Evolutionary conservation across 2,797 vertebrate species (phyloP).

Genomic region (Spizella passerina): DNA sequence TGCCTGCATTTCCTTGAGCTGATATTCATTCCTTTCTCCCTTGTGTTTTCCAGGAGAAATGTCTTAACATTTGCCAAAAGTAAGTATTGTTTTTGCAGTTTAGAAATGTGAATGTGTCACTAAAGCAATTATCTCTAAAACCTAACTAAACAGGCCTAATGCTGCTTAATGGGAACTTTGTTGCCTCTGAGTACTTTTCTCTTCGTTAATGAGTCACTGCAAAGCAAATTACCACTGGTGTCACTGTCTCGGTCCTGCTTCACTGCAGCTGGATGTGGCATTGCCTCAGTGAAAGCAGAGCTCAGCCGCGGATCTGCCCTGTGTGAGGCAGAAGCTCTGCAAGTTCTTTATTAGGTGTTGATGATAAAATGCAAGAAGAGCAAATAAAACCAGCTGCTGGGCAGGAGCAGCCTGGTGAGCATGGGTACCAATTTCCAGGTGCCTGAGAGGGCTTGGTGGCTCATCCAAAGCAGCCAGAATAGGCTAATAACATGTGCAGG

Average conservation of each 20-base stretch:
- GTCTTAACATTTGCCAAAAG: constrained; percentile 22
- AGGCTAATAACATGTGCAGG: not conserved
- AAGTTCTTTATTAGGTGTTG: not conserved
- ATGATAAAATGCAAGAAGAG: not conserved
- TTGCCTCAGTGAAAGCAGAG: not conserved
- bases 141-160: constrained; percentile 24
- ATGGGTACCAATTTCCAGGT: not conserved
- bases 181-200: not conserved
- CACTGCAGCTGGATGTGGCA: not conserved
- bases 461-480: not conserved
- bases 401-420: not conserved
- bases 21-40: not conserved
- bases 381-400: not conserved
- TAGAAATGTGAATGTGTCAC: not conserved
- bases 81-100: constrained; percentile 12
- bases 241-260: not conserved
- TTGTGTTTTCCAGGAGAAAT: not conserved
- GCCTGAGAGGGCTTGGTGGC: not conserved
- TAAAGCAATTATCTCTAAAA: constrained; percentile 29
- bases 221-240: not conserved
- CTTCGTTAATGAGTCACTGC: constrained; percentile 14
- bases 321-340: not conserved
- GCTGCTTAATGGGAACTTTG: not conserved
- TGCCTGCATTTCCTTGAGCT: not conserved
- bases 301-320: not conserved